Percentiles rank a stretch among this genome's conserved stretches.
These are phyloP conservation scores for Allacma fusca DNA, from an alignment of 2,888 invertebrate genomes.

Conservation along the genomic window DNA sequence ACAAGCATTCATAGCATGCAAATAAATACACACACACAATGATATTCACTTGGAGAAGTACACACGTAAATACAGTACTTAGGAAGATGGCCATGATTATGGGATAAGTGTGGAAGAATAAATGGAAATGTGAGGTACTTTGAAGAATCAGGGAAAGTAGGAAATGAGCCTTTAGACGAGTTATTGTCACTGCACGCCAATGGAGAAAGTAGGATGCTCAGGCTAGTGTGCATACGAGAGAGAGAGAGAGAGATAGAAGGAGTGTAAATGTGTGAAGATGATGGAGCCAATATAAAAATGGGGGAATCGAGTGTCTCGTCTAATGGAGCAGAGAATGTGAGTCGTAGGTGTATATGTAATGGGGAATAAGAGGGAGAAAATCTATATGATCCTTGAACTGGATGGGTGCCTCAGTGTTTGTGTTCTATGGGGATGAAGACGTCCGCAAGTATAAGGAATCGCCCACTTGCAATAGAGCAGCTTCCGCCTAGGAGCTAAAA, in stretches of 20 bases:
- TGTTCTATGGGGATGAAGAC: too few relatives aligned
- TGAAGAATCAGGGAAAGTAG: not conserved
- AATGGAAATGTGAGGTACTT: constrained; percentile 12
- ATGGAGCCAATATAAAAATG: constrained; percentile 13
- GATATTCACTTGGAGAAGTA: too few relatives aligned
- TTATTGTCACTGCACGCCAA: not conserved
- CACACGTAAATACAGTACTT: too few relatives aligned
- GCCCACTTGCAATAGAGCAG: too few relatives aligned
- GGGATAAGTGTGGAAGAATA: constrained; percentile 7
- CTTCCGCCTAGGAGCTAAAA: constrained; percentile 1
- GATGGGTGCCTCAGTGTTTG: too few relatives aligned
- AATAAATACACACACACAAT: too few relatives aligned
- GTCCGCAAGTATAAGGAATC: too few relatives aligned
- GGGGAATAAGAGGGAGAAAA: not conserved
- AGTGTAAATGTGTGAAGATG: constrained; percentile 10
- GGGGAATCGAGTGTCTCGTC: constrained; percentile 29
- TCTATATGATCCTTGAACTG: not conserved
- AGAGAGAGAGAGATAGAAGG: not conserved
- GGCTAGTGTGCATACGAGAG: not conserved
- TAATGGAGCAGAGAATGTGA: constrained; percentile 33
- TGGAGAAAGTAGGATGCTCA: too few relatives aligned
- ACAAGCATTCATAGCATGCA: too few relatives aligned
- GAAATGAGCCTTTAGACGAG: constrained; percentile 1
- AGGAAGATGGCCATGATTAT: not conserved
- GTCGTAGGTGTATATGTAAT: not conserved